Evolutionary conservation across 2,797 vertebrate species (phyloP), one percentile per base, ranked within the genome.

Genomic region (Ptychadena robeensis): DNA sequence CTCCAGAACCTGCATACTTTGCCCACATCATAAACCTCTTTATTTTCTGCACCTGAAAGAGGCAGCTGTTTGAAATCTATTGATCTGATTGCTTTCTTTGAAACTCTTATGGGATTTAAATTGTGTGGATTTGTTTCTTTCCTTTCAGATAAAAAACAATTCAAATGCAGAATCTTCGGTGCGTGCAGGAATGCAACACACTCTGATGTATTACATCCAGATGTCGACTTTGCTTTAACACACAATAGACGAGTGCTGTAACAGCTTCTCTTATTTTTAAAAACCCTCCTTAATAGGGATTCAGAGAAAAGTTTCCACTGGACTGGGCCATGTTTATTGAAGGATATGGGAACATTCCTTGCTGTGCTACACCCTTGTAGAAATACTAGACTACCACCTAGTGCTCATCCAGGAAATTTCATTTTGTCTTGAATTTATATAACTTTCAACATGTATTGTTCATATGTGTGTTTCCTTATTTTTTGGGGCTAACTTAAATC

Each of bases 321-420:
- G 53, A 69, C 87, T 88, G 37, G 38, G 44, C 71, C 37, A 65
- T 69, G 75, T 32, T 61, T 81, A 32, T 65, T 63, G 59, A 74
- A 66, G 71, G 18, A 27, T 80, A 53, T 35, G 14, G 67, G 67
- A 37, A 76, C 70, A 67, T 76, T 64, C 31, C 71, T 70, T 32
- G 8, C 3, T 15, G 30, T 35, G 9, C 34, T 12, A 0, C 12
- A 10, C 15, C 73, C 27, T 73, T 15, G 35, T 86, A 90, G 71
- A 89, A 92, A 86, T 91, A 87, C 89, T 90, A 78, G 83, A 84
- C 87, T 91, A 92, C 93, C 93, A 92, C 89, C 93, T 91, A 86
- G 89, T 88, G 93, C 88, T 87, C 57, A 86, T 37, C 89, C 12
- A 67, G 25, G 12, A 48, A 9, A 27, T 67, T 34, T 9, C 0